Conservation (phyloP, 2,888 invertebrate genomes). For the Nephrocerus scutellatus region DNA sequence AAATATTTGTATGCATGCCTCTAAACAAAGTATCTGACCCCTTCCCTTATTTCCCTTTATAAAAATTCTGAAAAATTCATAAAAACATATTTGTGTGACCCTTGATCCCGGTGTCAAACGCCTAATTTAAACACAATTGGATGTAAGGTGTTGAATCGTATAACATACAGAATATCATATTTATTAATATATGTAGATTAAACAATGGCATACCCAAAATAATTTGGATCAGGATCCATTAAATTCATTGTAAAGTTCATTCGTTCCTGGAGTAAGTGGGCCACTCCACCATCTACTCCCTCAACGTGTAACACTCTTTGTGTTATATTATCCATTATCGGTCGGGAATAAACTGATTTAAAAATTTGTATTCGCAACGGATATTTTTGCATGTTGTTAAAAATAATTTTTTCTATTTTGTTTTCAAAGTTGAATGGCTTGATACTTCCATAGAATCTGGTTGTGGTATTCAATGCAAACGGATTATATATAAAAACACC, state of each 20-base stretch:
- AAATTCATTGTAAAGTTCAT: constrained; percentile 40
- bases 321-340: constrained; percentile 25
- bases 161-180: too few species aligned
- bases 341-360: constrained; percentile 39
- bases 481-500: constrained; percentile 36
- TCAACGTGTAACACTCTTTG: constrained; percentile 25
- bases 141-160: too few species aligned
- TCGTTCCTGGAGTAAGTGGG: constrained; percentile 27
- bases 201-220: constrained; percentile 44
- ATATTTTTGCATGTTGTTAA: constrained; percentile 42
- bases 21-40: too few species aligned
- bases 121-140: too few species aligned
- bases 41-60: too few species aligned
- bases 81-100: too few species aligned
- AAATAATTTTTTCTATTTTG: constrained; percentile 26
- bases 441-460: constrained; percentile 28
- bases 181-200: too few species aligned
- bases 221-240: constrained; percentile 35
- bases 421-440: constrained; percentile 24
- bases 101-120: too few species aligned
- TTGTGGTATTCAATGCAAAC: constrained; percentile 22
- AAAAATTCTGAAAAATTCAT: too few species aligned
- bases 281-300: constrained; percentile 41
- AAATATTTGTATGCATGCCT: too few species aligned
- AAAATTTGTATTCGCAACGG: constrained; percentile 44